Percentiles rank a stretch among this genome's conserved stretches.
Evolutionary conservation across 2,113 vertebrate species (phyloP).

Genomic region (Neomonachus schauinslandi): DNA sequence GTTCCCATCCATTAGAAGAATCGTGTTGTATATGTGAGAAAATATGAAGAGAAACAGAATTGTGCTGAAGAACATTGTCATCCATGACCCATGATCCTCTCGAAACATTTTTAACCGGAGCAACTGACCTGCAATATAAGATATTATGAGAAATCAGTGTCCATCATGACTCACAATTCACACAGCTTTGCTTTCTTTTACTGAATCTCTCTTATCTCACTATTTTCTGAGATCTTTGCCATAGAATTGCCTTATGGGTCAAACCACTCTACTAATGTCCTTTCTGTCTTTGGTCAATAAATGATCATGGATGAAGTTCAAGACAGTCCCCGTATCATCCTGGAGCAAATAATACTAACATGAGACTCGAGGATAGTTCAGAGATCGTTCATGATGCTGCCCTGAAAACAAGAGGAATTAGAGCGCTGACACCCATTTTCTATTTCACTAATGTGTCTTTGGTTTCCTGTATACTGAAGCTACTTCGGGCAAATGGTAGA

Average conservation of each 20-base stretch:
- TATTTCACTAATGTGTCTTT: background rate
- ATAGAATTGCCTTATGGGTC: background rate
- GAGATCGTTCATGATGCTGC: background rate
- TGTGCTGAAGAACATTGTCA: slow-evolving; percentile 99
- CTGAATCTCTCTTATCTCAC: background rate
- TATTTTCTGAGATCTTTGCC: background rate
- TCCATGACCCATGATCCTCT: slow-evolving; percentile 99
- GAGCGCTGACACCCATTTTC: background rate
- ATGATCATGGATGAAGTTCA: background rate
- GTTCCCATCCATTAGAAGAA: slow-evolving; percentile 94
- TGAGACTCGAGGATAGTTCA: background rate
- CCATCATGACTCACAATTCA: slow-evolving; percentile 32
- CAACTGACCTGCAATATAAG: slow-evolving; percentile 90
- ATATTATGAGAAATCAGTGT: slow-evolving; percentile 48
- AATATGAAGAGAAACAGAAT: slow-evolving; percentile 99
- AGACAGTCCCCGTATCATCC: background rate
- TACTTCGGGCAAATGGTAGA: background rate
- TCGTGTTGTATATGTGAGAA: slow-evolving; percentile 97
- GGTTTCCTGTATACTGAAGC: background rate
- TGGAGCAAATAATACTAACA: background rate
- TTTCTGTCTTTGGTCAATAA: slow-evolving; percentile 11
- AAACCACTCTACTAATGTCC: background rate
- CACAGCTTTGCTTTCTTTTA: background rate
- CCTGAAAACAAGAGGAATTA: background rate
- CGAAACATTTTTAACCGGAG: slow-evolving; percentile 98